A percentile compares a stretch with the other conserved stretches of the same genome.
Conservation (phyloP, 1,140 invertebrate genomes). For the Drosophila nasuta region DNA sequence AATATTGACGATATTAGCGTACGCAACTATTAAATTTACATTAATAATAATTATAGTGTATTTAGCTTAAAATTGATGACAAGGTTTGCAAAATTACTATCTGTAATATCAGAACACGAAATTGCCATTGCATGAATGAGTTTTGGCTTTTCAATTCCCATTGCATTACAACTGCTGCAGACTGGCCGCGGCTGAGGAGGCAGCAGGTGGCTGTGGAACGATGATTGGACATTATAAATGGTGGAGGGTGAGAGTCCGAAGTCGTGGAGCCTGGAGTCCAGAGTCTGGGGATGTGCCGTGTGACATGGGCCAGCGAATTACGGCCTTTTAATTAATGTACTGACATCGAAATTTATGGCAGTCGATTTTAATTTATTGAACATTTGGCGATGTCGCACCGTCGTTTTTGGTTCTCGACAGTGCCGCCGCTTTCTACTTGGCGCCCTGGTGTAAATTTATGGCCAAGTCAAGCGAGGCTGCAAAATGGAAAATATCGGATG, state of each 20-base stretch:
- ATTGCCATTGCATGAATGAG: no score
- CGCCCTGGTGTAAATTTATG: constrained; percentile 64
- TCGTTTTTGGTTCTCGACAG: constrained; percentile 41
- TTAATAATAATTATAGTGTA: no score
- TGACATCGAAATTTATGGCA: constrained; percentile 84
- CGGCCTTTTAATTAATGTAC: constrained; percentile 83
- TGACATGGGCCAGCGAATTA: constrained; percentile 73
- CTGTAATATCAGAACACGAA: no score
- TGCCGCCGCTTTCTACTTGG: constrained; percentile 24
- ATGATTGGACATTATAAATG: background rate
- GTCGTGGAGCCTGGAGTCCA: background rate
- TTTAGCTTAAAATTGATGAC: no score
- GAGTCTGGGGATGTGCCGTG: constrained; percentile 31
- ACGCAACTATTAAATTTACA: no score
- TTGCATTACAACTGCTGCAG: background rate
- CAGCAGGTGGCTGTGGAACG: background rate
- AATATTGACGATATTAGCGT: no score
- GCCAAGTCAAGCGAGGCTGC: constrained; percentile 52
- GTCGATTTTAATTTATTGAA: constrained; percentile 82
- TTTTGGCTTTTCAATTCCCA: background rate
- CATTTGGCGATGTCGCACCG: constrained; percentile 51
- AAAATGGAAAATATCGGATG: constrained; percentile 2
- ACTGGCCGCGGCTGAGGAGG: background rate
- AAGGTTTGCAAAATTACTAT: no score
- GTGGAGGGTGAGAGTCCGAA: background rate